Percentiles rank a stretch among this genome's conserved stretches.
phyloP scores from a whole-genome alignment of 2,888 invertebrate species.

The Lasiommata megera region DNA sequence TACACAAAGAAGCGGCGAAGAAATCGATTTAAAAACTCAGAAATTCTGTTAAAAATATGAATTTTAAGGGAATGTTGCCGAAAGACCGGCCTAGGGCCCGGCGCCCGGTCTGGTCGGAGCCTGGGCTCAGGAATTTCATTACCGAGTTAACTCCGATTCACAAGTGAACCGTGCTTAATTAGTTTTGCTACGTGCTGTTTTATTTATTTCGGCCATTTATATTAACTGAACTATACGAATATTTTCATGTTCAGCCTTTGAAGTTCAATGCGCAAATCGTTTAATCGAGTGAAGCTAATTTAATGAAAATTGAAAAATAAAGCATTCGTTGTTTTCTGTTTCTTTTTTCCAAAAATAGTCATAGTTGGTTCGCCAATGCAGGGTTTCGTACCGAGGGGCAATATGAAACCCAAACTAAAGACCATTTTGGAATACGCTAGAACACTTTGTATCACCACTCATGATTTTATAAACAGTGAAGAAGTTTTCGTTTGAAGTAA shows the following conservation, averaged over 20 bases:
- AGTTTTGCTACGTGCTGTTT: constrained; percentile 35
- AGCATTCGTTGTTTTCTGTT: too few species aligned
- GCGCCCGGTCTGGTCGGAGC: constrained; percentile 10
- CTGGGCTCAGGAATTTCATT: constrained; percentile 53
- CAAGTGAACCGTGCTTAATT: constrained; percentile 54
- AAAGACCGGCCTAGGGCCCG: constrained; percentile 6
- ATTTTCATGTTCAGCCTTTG: constrained; percentile 4
- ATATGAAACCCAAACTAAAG: too few species aligned
- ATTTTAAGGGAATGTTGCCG: neutral
- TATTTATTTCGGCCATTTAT: constrained; percentile 46
- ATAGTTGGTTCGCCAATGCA: too few species aligned
- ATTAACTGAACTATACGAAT: neutral
- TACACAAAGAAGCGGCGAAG: too few species aligned
- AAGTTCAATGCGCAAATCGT: neutral
- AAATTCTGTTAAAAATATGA: neutral
- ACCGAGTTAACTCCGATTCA: constrained; percentile 47
- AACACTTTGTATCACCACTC: too few species aligned
- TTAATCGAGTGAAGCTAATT: neutral
- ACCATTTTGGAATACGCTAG: too few species aligned
- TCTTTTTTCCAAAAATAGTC: too few species aligned
- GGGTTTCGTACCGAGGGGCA: too few species aligned
- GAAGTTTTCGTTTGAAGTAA: too few species aligned
- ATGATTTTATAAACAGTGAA: too few species aligned
- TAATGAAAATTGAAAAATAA: neutral
- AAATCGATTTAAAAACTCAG: too few species aligned